Evolutionary conservation across 2,888 invertebrate species (phyloP).

Genomic region (Cheilosia soror): DNA sequence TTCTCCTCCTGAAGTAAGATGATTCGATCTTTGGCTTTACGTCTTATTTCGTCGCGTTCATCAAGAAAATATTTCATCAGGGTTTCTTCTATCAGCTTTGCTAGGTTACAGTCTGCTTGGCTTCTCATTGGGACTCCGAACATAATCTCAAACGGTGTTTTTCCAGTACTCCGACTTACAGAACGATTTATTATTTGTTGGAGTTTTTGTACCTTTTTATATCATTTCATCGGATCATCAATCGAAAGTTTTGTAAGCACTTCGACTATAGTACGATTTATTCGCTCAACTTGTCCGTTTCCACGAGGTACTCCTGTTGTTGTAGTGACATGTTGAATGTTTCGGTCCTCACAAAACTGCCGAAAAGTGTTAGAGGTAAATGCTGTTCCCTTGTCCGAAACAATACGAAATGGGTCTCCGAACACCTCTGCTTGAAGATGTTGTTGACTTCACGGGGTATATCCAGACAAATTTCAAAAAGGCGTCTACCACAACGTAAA

Average conservation of each 20-base stretch:
- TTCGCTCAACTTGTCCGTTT: slow-evolving; percentile 33
- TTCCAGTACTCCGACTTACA: slow-evolving; percentile 23
- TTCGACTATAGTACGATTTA: slow-evolving; percentile 14
- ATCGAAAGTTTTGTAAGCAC: slow-evolving; percentile 19
- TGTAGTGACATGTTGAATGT: slow-evolving; percentile 6
- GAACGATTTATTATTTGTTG: slow-evolving; percentile 48
- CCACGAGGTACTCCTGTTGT: background rate
- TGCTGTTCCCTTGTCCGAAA: too few species aligned
- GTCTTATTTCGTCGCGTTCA: slow-evolving; percentile 44
- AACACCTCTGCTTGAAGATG: too few species aligned
- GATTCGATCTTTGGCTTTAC: slow-evolving; percentile 57
- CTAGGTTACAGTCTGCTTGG: slow-evolving; percentile 16
- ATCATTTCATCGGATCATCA: slow-evolving; percentile 29
- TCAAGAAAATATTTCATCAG: slow-evolving; percentile 29
- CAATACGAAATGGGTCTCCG: too few species aligned
- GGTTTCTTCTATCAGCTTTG: slow-evolving; percentile 28
- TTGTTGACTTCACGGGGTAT: too few species aligned
- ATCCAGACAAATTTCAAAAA: too few species aligned
- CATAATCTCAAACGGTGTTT: slow-evolving; percentile 44
- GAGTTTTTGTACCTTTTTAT: slow-evolving; percentile 1
- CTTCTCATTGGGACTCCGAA: slow-evolving; percentile 46
- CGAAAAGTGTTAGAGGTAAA: too few species aligned
- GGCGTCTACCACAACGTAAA: too few species aligned
- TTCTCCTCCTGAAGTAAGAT: slow-evolving; percentile 68
- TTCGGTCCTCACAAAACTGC: too few species aligned